These are phyloP conservation scores for Homarus americanus DNA, from an alignment of 1,140 invertebrate genomes.

Conservation along the genomic window DNA sequence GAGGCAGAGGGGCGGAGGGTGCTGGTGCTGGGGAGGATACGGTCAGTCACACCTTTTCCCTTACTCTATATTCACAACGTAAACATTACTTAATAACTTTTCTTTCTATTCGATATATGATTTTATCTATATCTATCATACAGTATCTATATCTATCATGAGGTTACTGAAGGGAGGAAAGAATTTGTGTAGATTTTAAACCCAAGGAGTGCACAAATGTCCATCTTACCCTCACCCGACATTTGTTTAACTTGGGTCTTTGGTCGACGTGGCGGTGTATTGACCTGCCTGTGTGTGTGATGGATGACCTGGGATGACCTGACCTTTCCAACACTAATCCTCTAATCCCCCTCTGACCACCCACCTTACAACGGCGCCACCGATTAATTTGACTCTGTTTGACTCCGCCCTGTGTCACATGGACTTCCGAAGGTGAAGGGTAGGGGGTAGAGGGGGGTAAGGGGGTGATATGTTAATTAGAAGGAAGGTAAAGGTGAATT, in stretches of 20 bases:
- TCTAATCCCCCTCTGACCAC: constrained; percentile 8
- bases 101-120: no score
- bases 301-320: constrained; percentile 42
- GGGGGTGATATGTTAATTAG: no score
- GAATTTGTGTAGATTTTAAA: no score
- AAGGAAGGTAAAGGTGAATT: no score
- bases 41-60: neutral
- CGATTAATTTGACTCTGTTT: neutral
- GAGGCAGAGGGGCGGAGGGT: neutral
- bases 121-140: no score
- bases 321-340: constrained; percentile 41
- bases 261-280: neutral
- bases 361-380: neutral
- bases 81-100: no score
- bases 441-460: no score
- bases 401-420: neutral
- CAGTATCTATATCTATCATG: no score
- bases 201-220: neutral
- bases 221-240: neutral
- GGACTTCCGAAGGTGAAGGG: neutral
- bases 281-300: constrained; percentile 31
- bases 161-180: no score
- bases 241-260: constrained; percentile 17
- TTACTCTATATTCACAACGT: no score
- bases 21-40: neutral